Conservation (phyloP, 2,113 vertebrate species). For the Scomber colias region DNA sequence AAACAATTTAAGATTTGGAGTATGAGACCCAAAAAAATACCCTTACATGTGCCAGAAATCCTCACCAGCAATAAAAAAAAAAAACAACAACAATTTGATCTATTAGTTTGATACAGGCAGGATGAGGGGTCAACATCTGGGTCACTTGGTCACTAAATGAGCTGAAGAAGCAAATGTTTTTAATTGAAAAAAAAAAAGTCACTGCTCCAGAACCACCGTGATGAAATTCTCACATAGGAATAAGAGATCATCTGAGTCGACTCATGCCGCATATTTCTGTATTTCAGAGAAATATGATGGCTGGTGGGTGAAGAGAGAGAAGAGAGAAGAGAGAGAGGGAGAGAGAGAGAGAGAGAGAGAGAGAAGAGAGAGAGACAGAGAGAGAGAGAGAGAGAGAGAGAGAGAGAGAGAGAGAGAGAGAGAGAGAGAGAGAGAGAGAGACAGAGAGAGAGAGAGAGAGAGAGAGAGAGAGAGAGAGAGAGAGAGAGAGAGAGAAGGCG, state of each 20-base stretch:
- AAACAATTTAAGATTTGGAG: constrained; percentile 1
- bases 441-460: not conserved
- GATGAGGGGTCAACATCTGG: not conserved
- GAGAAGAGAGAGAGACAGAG: too few species aligned
- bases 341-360: too few species aligned
- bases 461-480: too few species aligned
- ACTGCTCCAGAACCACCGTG: not conserved
- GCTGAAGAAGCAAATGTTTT: not conserved
- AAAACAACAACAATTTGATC: not conserved
- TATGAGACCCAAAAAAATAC: not conserved
- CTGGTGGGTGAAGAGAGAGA: not conserved
- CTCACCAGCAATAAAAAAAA: constrained; percentile 8
- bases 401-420: too few species aligned
- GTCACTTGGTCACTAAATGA: not conserved
- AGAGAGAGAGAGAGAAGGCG: too few species aligned
- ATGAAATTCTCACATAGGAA: not conserved
- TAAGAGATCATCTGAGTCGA: not conserved
- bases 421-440: not conserved
- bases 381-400: too few species aligned
- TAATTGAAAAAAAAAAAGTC: not conserved
- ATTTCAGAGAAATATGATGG: not conserved
- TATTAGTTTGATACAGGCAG: not conserved
- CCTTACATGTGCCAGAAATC: not conserved
- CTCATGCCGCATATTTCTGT: not conserved
- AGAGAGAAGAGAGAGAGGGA: too few species aligned